Base-by-base conservation (phyloP, 2,113 vertebrate genomes). In the Channa maculata region DNA sequence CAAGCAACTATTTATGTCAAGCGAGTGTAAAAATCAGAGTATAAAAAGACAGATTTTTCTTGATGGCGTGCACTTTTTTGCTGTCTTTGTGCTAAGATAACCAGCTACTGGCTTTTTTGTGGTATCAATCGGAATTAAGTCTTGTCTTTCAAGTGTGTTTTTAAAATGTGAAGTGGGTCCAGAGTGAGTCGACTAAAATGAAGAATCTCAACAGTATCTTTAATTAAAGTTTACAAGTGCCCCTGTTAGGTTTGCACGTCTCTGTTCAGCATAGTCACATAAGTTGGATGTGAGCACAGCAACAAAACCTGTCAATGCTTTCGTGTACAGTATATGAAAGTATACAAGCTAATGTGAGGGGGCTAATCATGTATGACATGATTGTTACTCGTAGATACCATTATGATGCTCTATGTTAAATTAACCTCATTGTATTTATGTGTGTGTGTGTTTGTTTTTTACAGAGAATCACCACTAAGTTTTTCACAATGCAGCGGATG, bases 381-480 rank as follows among this genome's bases (percentile, higher is more conserved):
- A 2, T 45, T 75, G 54, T 5, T 10, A 33, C 3, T 24, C 36
- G 10, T 38, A 52, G 33, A 3, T 2, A 13, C 11, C 14, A 37
- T 14, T 8, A 2, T 33, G 4, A 37, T 41, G 12, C 34, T 36
- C 8, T 37, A 5, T 73, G 7, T 50, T 8, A 54, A 63, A 41
- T 44, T 3, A 46, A n/a, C n/a, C n/a, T 37, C 7, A 12, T 43
- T 62, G n/a, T 45, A 4, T 52, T 24, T 24, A 24, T 24, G 24
- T 24, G 24, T 24, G 24, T 24, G 24, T 24, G 24, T 24, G 24
- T 24, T 24, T 24, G 24, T 24, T 45, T 5, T 58, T 59, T 65
- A 52, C 66, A 83, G 81, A 5, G 45, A 67, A n/a, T 46, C 37
- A 8, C 24, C n/a, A 13, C 34, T 75, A 48, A 52, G 4, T 3